Conservation (phyloP, 2,113 vertebrate genomes). For the Sceloporus tristichus region DNA sequence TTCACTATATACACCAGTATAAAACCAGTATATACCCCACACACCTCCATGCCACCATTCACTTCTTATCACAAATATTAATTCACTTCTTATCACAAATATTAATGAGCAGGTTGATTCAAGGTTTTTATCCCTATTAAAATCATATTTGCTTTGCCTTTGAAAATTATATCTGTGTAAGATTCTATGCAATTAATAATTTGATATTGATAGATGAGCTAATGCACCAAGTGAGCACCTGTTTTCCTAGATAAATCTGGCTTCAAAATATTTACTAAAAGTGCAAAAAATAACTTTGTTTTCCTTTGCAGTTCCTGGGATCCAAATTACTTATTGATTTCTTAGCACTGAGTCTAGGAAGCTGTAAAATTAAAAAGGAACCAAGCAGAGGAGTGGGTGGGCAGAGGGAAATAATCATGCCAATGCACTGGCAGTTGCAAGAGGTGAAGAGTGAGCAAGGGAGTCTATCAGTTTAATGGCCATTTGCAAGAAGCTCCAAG, state of each 20-base stretch:
- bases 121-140: slow-evolving; percentile 75
- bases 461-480: slow-evolving; percentile 39
- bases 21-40: too few relatives aligned
- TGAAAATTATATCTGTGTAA: slow-evolving; percentile 76
- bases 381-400: slow-evolving; percentile 61
- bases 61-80: not conserved
- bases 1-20: too few relatives aligned
- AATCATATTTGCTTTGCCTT: slow-evolving; percentile 72
- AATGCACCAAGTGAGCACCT: slow-evolving; percentile 72
- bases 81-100: slow-evolving; percentile 69
- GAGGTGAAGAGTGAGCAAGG: slow-evolving; percentile 54
- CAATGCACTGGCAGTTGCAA: slow-evolving; percentile 53
- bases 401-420: slow-evolving; percentile 53
- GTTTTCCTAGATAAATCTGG: slow-evolving; percentile 75
- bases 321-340: slow-evolving; percentile 86
- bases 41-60: too few relatives aligned
- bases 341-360: slow-evolving; percentile 69
- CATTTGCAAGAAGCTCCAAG: slow-evolving; percentile 42
- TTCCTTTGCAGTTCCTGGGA: slow-evolving; percentile 60
- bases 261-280: slow-evolving; percentile 76
- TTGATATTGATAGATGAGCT: slow-evolving; percentile 72
- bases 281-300: slow-evolving; percentile 69
- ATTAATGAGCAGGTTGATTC: slow-evolving; percentile 73
- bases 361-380: slow-evolving; percentile 74
- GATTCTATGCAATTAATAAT: slow-evolving; percentile 76